Base-by-base conservation (phyloP, 2,888 invertebrate genomes). In the Villa cingulata region DNA sequence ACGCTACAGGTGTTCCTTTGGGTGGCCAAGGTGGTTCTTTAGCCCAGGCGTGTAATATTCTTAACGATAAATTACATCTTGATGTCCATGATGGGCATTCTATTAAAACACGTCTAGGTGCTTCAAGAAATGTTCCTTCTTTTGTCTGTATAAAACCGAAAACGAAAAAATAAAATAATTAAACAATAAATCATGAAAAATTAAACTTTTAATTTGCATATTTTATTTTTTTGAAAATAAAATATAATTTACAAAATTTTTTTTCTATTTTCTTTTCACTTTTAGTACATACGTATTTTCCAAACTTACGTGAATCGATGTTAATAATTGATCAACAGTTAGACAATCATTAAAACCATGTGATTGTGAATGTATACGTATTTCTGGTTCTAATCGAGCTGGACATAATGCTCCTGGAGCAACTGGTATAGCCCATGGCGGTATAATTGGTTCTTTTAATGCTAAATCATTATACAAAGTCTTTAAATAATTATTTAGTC, bases 1-100 rank as follows among this genome's bases (percentile, higher is more conserved):
- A 55, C 12, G 70, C 70, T n/a, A 72, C 68, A 17, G 70, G 68
- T 4, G 71, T 70, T 20, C 66, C 70, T 42, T 60, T 58, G 9
- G 57, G 55, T 18, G 62, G 60, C 62, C 64, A 63, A 20, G 61
- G 61, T 27, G 62, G 62, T 52, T 72, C 71, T 34, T 70, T 70
- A 3, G 74, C 73, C 75, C 75, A 75, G 7, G 74, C 72, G 58
- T 74, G 71, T 14, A 75, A 64, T n/a, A 75, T 62, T 29, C 72
- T 66, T 37, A 75, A 62, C 40, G 72, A 70, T 9, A 74, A 61
- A 15, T 72, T 70, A 29, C 72, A 73, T 51, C 74, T 69, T 27
- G 74, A 73, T 47, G 70, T 70, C 58, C 75, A 74, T 40, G 73
- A 65, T 37, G 72, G 72, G 40, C 74, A 74, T 57, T 74, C 74